Conservation (phyloP, 2,113 vertebrate genomes). For the Cephalopholis sonnerati region DNA sequence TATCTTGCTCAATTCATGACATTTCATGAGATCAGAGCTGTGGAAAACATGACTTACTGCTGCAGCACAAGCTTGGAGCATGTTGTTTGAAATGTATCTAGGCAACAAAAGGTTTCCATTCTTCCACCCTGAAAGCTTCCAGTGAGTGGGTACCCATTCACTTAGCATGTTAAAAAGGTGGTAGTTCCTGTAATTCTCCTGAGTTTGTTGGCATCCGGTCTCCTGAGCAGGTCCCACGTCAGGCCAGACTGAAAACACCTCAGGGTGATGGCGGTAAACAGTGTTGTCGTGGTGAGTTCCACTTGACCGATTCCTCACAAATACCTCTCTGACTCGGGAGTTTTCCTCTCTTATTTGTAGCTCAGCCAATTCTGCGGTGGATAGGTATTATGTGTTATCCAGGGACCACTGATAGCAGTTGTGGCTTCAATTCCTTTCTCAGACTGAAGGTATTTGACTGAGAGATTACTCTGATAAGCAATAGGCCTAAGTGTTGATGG, state of each 20-base stretch:
- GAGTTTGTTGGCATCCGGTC: slow-evolving; percentile 38
- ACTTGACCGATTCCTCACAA: no score
- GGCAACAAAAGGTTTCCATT: not conserved
- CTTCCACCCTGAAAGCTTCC: not conserved
- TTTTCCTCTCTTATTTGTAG: no score
- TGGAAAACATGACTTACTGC: not conserved
- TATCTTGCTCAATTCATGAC: no score
- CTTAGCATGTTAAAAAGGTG: slow-evolving; percentile 68
- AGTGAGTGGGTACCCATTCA: not conserved
- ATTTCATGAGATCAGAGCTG: no score
- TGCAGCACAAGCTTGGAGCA: not conserved
- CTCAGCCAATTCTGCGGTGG: no score
- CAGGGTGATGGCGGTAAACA: no score
- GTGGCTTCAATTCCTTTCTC: slow-evolving; percentile 27
- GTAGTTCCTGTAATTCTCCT: slow-evolving; percentile 72
- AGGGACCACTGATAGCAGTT: no score
- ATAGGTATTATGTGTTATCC: no score
- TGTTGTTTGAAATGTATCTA: not conserved
- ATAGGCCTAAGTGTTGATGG: slow-evolving; percentile 13
- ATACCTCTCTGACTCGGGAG: no score
- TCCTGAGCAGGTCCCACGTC: no score
- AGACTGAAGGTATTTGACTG: slow-evolving; percentile 20
- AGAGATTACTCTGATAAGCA: slow-evolving; percentile 30
- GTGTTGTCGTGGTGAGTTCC: no score
- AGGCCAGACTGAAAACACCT: no score